Evolutionary conservation across 1,140 invertebrate genomes (phyloP).

Genomic region (Heliothis virescens): DNA sequence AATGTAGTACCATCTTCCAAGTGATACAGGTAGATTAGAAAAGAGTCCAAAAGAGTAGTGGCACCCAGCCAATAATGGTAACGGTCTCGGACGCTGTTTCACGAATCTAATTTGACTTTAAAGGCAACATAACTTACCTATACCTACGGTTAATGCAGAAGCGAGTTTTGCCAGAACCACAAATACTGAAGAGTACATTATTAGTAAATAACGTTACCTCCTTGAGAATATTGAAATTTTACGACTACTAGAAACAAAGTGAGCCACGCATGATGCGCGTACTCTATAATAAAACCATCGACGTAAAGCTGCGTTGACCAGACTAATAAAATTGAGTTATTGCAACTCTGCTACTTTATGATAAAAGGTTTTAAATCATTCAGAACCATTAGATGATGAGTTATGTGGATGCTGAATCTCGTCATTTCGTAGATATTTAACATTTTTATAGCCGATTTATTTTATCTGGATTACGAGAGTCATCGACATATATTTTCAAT

Average conservation of each 20-base stretch:
- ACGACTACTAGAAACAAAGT: slow-evolving; percentile 66
- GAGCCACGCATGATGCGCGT: slow-evolving; percentile 64
- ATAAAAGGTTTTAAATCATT: slow-evolving; percentile 86
- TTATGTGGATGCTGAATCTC: slow-evolving; percentile 81
- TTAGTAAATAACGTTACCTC: slow-evolving; percentile 58
- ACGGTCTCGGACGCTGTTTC: slow-evolving; percentile 65
- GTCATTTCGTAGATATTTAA: slow-evolving; percentile 81
- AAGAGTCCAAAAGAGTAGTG: slow-evolving; percentile 65
- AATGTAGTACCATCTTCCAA: slow-evolving; percentile 56
- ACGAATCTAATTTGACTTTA: slow-evolving; percentile 79
- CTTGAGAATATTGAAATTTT: slow-evolving; percentile 70
- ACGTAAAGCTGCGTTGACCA: slow-evolving; percentile 79
- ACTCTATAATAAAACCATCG: slow-evolving; percentile 78
- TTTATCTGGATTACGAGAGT: slow-evolving; percentile 77
- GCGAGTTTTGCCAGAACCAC: slow-evolving; percentile 70
- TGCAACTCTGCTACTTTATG: slow-evolving; percentile 82
- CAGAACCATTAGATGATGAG: slow-evolving; percentile 84
- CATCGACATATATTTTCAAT: slow-evolving; percentile 77
- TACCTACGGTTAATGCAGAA: slow-evolving; percentile 69
- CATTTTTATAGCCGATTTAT: slow-evolving; percentile 80
- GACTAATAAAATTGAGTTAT: slow-evolving; percentile 84
- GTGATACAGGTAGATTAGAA: slow-evolving; percentile 61
- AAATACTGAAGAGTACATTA: slow-evolving; percentile 59
- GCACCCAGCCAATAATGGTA: slow-evolving; percentile 75
- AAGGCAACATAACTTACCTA: slow-evolving; percentile 75